Evolutionary conservation across 2,113 vertebrate species (phyloP).

Genomic region (Thalassarche chlororhynchos): DNA sequence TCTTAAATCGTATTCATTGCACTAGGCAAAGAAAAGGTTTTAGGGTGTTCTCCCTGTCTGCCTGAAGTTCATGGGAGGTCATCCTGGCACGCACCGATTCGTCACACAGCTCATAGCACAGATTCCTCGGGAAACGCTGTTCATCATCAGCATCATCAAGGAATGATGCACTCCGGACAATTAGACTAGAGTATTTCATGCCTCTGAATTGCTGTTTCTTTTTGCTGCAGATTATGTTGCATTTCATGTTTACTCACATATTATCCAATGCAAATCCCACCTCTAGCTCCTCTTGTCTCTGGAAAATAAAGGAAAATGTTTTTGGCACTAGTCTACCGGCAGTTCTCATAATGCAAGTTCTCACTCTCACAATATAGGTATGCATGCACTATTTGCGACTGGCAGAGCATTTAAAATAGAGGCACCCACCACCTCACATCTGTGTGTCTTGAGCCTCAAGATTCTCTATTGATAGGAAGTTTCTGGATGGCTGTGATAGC

Average conservation of each 20-base stretch:
- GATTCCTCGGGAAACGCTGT: background rate
- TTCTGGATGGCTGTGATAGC: background rate
- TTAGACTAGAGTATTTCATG: background rate
- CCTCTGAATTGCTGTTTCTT: background rate
- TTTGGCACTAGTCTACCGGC: background rate
- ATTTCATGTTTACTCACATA: slow-evolving; percentile 63
- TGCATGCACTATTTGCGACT: background rate
- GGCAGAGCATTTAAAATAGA: background rate
- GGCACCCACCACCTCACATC: background rate
- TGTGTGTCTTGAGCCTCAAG: background rate
- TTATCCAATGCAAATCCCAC: slow-evolving; percentile 63
- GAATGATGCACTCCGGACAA: background rate
- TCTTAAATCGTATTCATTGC: background rate
- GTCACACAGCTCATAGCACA: background rate
- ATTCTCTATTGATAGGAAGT: background rate
- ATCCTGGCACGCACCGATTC: background rate
- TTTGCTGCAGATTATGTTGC: background rate
- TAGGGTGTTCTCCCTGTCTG: background rate
- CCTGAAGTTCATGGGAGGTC: background rate
- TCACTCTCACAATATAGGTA: background rate
- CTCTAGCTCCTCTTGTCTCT: slow-evolving; percentile 64
- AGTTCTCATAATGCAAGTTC: background rate
- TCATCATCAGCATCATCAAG: background rate
- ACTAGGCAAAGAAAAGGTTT: background rate
- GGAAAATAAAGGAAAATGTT: background rate